Evolutionary conservation across 2,113 vertebrate genomes (phyloP), one percentile per base, ranked within the genome.

Genomic region (Cryptoleucopteryx plumbea): DNA sequence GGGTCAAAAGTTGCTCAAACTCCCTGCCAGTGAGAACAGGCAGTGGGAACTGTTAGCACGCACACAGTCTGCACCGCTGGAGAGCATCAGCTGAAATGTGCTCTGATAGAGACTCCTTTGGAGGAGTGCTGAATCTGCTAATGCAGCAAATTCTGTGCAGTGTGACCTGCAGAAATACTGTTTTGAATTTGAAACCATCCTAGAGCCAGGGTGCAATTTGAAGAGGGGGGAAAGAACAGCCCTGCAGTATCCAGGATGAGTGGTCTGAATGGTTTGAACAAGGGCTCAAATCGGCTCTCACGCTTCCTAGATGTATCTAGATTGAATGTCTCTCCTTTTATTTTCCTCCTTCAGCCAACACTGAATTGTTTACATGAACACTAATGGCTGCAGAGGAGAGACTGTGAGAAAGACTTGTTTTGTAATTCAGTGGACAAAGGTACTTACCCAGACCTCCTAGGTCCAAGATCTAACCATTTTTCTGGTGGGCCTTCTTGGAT

Each of bases 1-100:
- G 32, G 48, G 84, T 93, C 94, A 96, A 94, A 97, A 96, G 85
- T 81, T 90, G n/a, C 62, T 81, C 62, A 77, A 88, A 86, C 10
- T 90, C 79, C 32, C 55, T 77, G 82, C 66, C 85, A 86, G 59
- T 47, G 66, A 88, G 93, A 91, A 85, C 16, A 93, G 34, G 52
- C 87, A 82, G 43, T 47, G 58, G 70, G 70, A 58, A 73, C 61
- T 47, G 27, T 48, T 73, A 90, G 58, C 87, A 94, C 10, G 4
- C 84, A 88, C 71, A 73, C n/a, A 40, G 53, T 43, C n/a, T 72
- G 63, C 65, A 59, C 59, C 6, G 1, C 66, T 73, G 58, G 81
- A 75, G 73, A 91, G 40, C 1, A 0, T 68, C 7, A 1, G 27
- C 40, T 75, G 89, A 90, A 82, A 87, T 25, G 31, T 72, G 73